Evolutionary conservation across 2,888 invertebrate genomes (phyloP).

Genomic region (Pseudococcus longispinus): DNA sequence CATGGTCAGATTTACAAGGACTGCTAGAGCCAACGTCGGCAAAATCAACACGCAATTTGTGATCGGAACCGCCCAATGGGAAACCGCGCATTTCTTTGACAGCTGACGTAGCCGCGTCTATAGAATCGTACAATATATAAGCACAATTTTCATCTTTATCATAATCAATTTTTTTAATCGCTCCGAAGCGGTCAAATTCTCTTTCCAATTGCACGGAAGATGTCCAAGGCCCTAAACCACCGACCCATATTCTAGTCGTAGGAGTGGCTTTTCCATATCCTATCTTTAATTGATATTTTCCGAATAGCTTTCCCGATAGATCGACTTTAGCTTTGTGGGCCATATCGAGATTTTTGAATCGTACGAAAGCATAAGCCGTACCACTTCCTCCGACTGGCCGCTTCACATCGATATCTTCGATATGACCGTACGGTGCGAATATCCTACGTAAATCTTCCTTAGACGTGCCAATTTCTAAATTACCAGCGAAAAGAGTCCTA

Average conservation of each 20-base stretch:
- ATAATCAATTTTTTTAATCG: constrained; percentile 97
- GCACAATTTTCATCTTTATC: constrained; percentile 93
- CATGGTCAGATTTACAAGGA: constrained; percentile 56
- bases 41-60: constrained; percentile 90
- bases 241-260: constrained; percentile 96
- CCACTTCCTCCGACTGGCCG: constrained; percentile 96
- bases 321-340: constrained; percentile 94
- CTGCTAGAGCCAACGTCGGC: constrained; percentile 74
- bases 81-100: constrained; percentile 95
- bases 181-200: constrained; percentile 98
- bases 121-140: constrained; percentile 94
- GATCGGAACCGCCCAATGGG: constrained; percentile 89
- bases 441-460: constrained; percentile 92
- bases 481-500: constrained; percentile 96
- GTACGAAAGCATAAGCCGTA: constrained; percentile 96
- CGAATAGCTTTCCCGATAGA: constrained; percentile 95
- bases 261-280: constrained; percentile 99
- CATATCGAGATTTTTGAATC: constrained; percentile 95
- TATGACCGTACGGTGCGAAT: constrained; percentile 93
- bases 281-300: constrained; percentile 98
- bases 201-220: constrained; percentile 89
- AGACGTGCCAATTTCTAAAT: constrained; percentile 94
- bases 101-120: constrained; percentile 95
- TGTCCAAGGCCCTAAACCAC: constrained; percentile 95
- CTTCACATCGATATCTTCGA: constrained; percentile 98